Evolutionary conservation across 2,113 vertebrate species (phyloP), one percentile per base, ranked within the genome.

Genomic region (Callionymus lyra): DNA sequence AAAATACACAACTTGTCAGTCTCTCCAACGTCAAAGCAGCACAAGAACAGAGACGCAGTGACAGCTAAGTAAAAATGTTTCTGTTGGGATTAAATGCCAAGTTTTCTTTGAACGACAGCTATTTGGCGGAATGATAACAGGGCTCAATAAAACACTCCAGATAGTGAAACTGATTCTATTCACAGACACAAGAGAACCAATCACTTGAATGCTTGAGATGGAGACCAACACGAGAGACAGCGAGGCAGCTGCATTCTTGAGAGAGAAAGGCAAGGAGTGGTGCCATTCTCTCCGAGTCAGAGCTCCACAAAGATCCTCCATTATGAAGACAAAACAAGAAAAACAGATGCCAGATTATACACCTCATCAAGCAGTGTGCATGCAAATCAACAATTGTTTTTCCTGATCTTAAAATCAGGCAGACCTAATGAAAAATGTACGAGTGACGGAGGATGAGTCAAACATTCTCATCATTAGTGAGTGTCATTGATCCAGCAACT

Each of bases 251-350:
- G 42, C 16, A 15, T 50, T 50, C 46, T 63, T 39, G 50, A 43
- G 60, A 68, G 70, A 70, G 68, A 72, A 74, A 62, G 65, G 66
- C n/a, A 61, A 69, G 62, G 56, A 77, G 70, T 70, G 74, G 64
- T 74, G 59, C 70, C 52, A 65, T 58, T 65, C 61, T 66, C 67
- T 47, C 58, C 53, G 53, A 46, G 57, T 5, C 57, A 59, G 50
- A n/a, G 60, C 38, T 2, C 17, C 10, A 80, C 80, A 80, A 80
- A 63, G 72, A 46, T 17, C 14, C 63, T 63, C 48, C 69, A 27
- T 27, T 27, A 27, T 27, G 21, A 8, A 27, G 4, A 27, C 21
- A 27, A 27, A 38, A 39, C 37, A 17, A 17, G 3, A 71, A 44
- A 6, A 33, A 51, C 50, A 59, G 37, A 61, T 43, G 53, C 42